Evolutionary conservation across 2,797 vertebrate genomes (phyloP).

Genomic region (Ceyx erithaca): DNA sequence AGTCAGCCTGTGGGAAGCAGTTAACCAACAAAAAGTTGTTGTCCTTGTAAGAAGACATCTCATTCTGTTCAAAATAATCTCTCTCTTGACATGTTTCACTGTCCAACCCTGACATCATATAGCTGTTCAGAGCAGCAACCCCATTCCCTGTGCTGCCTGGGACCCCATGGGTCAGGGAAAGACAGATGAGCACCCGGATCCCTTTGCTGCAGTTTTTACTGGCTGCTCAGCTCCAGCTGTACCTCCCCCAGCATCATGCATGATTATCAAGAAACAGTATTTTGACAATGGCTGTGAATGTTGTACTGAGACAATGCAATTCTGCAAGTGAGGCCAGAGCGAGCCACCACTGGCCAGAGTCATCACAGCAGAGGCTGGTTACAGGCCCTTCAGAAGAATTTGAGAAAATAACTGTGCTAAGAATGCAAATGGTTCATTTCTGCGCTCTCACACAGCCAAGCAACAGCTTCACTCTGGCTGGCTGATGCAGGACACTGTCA

Average conservation of each 20-base stretch:
- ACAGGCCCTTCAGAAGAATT: background rate
- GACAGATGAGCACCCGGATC: background rate
- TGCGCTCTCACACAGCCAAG: background rate
- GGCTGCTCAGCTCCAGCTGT: background rate
- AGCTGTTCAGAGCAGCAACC: background rate
- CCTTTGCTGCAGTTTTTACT: background rate
- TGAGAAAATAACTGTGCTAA: background rate
- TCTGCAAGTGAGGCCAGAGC: background rate
- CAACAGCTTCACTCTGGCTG: background rate
- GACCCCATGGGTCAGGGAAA: fast-evolving
- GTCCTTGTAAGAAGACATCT: background rate
- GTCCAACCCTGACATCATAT: background rate
- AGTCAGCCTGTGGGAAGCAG: background rate
- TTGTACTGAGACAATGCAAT: fast-evolving
- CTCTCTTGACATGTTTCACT: background rate
- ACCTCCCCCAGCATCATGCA: background rate
- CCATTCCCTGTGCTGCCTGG: background rate
- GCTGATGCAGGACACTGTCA: background rate
- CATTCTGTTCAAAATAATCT: background rate
- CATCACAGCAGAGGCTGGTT: background rate
- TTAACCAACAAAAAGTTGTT: background rate
- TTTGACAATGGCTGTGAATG: background rate
- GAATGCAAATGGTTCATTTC: background rate
- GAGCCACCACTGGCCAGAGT: background rate
- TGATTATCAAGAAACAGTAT: background rate